Conservation (phyloP, 2,888 invertebrate species). For the Cantharis lateralis region DNA sequence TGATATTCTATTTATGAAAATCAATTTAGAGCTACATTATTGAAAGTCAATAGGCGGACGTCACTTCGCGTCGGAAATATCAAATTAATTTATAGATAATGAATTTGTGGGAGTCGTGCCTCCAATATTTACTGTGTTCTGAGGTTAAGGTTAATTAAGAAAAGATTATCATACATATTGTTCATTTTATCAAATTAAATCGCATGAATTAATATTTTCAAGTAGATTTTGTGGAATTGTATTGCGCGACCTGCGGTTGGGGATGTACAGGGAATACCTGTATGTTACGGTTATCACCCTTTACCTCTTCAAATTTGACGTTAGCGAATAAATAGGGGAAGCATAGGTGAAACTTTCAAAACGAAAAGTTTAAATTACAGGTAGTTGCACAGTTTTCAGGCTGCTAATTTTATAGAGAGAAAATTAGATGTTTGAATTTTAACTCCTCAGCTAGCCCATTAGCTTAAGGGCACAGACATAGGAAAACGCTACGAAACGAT, state of each 20-base stretch:
- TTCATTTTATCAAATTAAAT: neutral
- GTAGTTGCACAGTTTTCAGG: neutral
- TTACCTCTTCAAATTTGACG: neutral
- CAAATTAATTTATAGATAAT: neutral
- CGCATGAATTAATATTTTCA: no score
- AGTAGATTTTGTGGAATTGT: no score
- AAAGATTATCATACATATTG: neutral
- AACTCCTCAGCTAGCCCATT: neutral
- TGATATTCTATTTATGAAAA: neutral
- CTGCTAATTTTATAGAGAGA: neutral
- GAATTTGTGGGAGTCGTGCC: neutral
- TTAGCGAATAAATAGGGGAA: neutral
- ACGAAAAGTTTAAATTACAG: neutral
- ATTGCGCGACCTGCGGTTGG: no score
- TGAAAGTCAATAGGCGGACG: neutral
- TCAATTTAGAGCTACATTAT: neutral
- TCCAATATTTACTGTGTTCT: no score
- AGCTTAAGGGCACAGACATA: neutral
- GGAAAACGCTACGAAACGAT: neutral
- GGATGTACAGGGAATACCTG: neutral
- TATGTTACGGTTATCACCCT: neutral
- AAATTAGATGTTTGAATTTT: neutral
- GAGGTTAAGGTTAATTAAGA: neutral
- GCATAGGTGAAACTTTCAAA: neutral
- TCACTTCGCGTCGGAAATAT: neutral